Evolutionary conservation across 2,113 vertebrate genomes (phyloP), one percentile per base, ranked within the genome.

Genomic region (Ibidorhyncha struthersii): DNA sequence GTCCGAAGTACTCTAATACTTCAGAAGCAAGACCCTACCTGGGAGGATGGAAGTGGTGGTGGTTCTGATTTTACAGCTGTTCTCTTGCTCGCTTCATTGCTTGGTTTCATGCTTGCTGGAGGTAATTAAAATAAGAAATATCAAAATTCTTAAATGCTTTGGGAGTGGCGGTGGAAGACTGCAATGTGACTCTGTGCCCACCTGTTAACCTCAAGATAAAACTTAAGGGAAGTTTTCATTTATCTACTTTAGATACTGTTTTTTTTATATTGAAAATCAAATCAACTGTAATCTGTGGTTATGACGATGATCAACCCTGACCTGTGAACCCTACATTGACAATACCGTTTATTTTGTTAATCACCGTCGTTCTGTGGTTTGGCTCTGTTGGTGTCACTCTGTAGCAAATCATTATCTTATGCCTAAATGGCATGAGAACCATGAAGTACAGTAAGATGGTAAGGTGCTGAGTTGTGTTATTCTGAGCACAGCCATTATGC

Each of bases 351-450:
- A 5, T 23, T 47, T 43, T 77, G 15, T 34, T 77, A 7, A 21
- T 47, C 32, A 13, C 13, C 0, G 0, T 30, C 16, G 7, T n/a
- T 52, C 26, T 83, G 18, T 1, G 4, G 26, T 30, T 66, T 5
- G 4, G 13, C 50, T 53, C 14, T 76, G 25, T 49, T 74, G 38
- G 3, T 59, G 9, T 45, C 1, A 1, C 13, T 90, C 50, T 45
- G 9, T 30, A 50, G 27, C n/a, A 16, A 2, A 0, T 17, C 19
- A 38, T 49, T 72, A 32, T 36, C 3, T 1, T 49, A 4, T 11
- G 10, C 34, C 77, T 65, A 38, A 63, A 32, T 43, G 40, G 22
- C 7, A 5, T 4, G 25, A 63, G 53, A 56, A 15, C 32, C 59
- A 52, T 6, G 3, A 58, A 53, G 19, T 30, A 14, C 25, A 62